These are phyloP conservation scores for Pomacea canaliculata DNA, from an alignment of 2,888 invertebrate genomes.

Conservation along the genomic window DNA sequence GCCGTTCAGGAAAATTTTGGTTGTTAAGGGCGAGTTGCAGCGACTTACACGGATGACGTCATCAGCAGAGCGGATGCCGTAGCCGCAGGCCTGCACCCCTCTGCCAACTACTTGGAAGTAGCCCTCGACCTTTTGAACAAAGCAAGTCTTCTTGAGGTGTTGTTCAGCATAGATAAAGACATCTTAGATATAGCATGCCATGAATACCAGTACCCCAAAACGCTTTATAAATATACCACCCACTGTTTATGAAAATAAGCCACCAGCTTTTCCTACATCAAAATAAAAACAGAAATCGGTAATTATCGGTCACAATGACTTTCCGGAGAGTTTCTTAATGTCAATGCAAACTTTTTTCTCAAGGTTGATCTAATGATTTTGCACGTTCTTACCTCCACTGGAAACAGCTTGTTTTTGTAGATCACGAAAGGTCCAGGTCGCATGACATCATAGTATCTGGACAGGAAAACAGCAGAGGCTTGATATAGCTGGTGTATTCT, in stretches of 20 bases:
- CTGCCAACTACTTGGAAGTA: slow-evolving; percentile 39
- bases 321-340: no score
- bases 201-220: neutral
- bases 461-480: slow-evolving; percentile 1
- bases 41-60: slow-evolving; percentile 52
- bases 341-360: no score
- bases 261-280: no score
- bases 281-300: no score
- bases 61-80: slow-evolving; percentile 44
- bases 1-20: slow-evolving; percentile 34
- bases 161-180: neutral
- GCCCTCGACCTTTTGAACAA: slow-evolving; percentile 30
- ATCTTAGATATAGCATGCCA: neutral
- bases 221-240: no score
- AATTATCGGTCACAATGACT: no score
- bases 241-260: no score
- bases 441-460: slow-evolving; percentile 38
- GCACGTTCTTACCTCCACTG: slow-evolving; percentile 33
- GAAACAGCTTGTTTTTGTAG: slow-evolving; percentile 30
- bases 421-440: slow-evolving; percentile 37
- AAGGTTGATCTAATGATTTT: neutral
- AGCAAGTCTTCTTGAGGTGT: neutral
- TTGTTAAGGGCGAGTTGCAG: slow-evolving; percentile 39
- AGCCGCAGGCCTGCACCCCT: slow-evolving; percentile 50
- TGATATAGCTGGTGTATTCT: no score